phyloP scores from a whole-genome alignment of 2,888 invertebrate species.

The Cryptus armator region DNA sequence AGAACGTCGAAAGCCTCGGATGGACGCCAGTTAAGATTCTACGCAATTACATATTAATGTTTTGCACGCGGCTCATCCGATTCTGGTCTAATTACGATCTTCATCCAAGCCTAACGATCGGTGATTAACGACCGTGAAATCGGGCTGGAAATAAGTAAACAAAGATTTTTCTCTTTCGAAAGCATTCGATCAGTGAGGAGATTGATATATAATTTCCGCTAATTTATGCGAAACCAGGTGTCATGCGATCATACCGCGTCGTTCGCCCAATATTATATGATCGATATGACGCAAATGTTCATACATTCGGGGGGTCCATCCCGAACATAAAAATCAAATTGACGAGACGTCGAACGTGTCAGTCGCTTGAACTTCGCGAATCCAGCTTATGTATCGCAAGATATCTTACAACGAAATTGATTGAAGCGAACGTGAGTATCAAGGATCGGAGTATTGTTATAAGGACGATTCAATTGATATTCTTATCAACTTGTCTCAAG shows the following conservation, averaged over 20 bases:
- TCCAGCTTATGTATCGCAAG: conserved; percentile 10
- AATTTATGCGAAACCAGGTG: conserved; percentile 23
- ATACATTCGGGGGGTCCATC: conserved; percentile 1
- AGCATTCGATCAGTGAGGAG: not conserved
- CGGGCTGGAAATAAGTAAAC: conserved; percentile 22
- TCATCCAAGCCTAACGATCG: conserved; percentile 7
- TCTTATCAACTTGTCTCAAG: too few relatives aligned
- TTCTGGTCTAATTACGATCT: conserved; percentile 7
- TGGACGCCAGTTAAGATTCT: not conserved
- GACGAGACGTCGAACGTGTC: not conserved
- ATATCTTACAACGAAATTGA: not conserved
- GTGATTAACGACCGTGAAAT: conserved; percentile 42
- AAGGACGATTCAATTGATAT: not conserved
- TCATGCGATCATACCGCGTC: not conserved
- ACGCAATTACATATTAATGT: not conserved
- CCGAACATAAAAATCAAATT: conserved; percentile 53
- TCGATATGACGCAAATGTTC: conserved; percentile 37
- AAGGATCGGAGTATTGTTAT: not conserved
- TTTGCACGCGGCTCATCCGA: conserved; percentile 1
- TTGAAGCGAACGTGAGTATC: conserved; percentile 39
- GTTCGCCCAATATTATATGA: conserved; percentile 48
- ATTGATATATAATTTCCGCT: conserved; percentile 38
- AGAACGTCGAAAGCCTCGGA: too few relatives aligned
- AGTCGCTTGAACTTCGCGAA: conserved; percentile 22
- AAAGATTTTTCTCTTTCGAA: conserved; percentile 7